Conservation (phyloP, 1,140 invertebrate species). For the Calliopsis andreniformis region DNA sequence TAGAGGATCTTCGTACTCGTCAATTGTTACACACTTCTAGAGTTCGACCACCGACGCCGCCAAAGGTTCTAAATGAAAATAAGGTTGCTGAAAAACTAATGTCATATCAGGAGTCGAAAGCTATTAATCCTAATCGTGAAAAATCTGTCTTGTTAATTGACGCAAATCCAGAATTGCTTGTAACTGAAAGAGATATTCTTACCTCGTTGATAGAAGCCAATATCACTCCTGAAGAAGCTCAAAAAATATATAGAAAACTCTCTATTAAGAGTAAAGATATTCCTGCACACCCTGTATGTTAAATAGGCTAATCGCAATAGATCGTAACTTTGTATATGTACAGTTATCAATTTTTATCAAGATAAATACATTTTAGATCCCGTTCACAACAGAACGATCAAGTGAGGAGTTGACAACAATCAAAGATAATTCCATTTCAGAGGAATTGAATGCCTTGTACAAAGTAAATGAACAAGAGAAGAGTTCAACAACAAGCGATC, state of each 20-base stretch:
- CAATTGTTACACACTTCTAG: conserved; percentile 23
- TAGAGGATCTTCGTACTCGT: conserved; percentile 35
- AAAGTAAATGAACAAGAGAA: not conserved
- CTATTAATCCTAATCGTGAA: no score
- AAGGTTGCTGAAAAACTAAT: conserved; percentile 69
- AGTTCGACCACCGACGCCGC: conserved; percentile 71
- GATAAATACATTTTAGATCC: not conserved
- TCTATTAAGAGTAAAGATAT: conserved; percentile 70
- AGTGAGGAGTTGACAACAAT: no score
- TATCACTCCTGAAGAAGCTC: conserved; percentile 70
- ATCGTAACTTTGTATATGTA: not conserved
- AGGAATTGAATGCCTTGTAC: not conserved
- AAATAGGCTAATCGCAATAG: conserved; percentile 8
- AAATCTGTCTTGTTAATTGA: conserved; percentile 69
- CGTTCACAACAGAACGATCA: not conserved
- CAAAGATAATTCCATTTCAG: not conserved
- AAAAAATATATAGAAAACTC: conserved; percentile 71
- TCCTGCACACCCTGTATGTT: conserved; percentile 57
- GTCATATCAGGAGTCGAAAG: conserved; percentile 56
- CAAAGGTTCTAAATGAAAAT: conserved; percentile 73
- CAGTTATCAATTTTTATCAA: not conserved
- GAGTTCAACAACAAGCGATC: not conserved
- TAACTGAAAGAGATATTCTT: conserved; percentile 74
- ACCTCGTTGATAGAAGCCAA: conserved; percentile 73
- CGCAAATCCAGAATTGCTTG: conserved; percentile 72